phyloP scores from a whole-genome alignment of 2,797 vertebrate genomes.

The Gymnopithys bicolor region DNA sequence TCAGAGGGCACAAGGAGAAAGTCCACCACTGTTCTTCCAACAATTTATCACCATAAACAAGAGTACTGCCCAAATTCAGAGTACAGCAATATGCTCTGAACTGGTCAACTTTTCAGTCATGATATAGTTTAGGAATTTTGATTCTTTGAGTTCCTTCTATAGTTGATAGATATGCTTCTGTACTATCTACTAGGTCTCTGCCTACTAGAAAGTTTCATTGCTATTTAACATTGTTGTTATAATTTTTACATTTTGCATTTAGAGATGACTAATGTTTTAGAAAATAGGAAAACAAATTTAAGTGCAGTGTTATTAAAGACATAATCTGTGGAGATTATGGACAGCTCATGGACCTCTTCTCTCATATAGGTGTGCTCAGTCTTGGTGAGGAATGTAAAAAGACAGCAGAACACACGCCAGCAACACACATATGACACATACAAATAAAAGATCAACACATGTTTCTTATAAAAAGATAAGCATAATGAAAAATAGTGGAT shows the following conservation, averaged over 20 bases:
- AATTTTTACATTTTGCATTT: neutral
- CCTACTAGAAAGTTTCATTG: neutral
- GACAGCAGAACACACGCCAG: neutral
- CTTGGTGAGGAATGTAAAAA: neutral
- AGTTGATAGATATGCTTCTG: neutral
- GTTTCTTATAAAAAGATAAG: neutral
- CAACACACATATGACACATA: rapidly evolving
- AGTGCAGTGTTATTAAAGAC: neutral
- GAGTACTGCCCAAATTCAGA: neutral
- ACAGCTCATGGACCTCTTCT: neutral
- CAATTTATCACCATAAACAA: neutral
- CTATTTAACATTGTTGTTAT: neutral
- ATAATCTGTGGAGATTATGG: neutral
- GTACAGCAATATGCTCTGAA: neutral
- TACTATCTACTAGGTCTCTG: neutral
- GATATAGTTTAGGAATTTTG: neutral
- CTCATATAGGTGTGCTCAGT: neutral
- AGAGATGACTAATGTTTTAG: neutral
- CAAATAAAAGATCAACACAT: neutral
- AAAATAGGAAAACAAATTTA: neutral
- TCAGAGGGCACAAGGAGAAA: neutral
- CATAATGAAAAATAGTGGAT: neutral
- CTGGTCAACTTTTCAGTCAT: neutral
- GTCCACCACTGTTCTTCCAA: neutral
- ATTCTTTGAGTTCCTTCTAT: neutral